phyloP scores from a whole-genome alignment of 2,113 vertebrate genomes.

The Notothenia rossii region DNA sequence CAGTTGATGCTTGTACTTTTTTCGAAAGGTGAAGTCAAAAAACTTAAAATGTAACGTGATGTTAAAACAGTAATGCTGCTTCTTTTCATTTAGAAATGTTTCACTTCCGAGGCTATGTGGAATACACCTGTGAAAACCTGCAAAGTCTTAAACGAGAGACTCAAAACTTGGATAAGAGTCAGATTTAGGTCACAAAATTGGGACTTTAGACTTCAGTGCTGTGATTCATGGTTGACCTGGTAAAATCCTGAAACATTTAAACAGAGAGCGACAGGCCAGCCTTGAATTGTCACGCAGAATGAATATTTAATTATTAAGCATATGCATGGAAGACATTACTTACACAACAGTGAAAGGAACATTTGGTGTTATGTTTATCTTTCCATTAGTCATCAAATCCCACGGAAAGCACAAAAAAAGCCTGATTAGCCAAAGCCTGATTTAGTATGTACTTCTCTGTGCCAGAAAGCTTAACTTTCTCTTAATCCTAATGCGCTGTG shows the following conservation, averaged over 20 bases:
- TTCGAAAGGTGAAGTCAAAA: background rate
- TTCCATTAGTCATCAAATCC: slow-evolving; percentile 1
- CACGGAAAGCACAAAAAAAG: too few species aligned
- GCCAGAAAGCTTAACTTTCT: too few species aligned
- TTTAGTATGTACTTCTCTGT: too few species aligned
- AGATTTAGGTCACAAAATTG: background rate
- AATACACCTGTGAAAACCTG: slow-evolving; percentile 1
- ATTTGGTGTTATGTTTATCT: background rate
- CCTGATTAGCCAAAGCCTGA: too few species aligned
- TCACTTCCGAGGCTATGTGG: background rate
- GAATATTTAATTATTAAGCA: background rate
- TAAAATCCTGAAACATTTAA: background rate
- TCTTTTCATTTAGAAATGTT: background rate
- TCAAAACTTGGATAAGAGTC: slow-evolving; percentile 4
- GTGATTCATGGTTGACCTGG: background rate
- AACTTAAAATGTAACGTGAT: too few species aligned
- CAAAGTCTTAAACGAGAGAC: background rate
- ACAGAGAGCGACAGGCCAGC: background rate
- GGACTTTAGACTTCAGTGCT: background rate
- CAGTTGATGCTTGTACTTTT: background rate
- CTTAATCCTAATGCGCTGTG: too few species aligned
- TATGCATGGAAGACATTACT: background rate
- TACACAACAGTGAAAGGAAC: background rate
- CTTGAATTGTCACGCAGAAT: background rate
- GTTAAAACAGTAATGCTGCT: background rate